Evolutionary conservation across 2,888 invertebrate genomes (phyloP).

Genomic region (Drosophila bunnanda): DNA sequence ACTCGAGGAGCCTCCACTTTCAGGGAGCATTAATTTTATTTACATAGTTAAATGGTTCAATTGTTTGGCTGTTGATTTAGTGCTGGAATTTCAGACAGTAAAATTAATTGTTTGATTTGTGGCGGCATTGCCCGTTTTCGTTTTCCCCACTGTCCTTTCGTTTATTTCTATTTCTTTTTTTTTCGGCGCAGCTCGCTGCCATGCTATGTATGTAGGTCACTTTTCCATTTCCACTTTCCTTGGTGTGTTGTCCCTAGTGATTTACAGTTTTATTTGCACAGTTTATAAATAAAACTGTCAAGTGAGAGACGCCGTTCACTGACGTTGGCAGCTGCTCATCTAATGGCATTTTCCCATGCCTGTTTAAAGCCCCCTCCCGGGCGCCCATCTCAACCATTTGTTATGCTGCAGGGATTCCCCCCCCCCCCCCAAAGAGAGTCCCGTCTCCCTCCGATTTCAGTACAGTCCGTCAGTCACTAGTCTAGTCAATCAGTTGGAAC

Average conservation of each 20-base stretch:
- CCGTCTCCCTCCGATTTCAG: slow-evolving; percentile 10
- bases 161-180: neutral
- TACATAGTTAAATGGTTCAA: slow-evolving; percentile 80
- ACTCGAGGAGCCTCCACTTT: slow-evolving; percentile 2
- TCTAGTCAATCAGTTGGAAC: slow-evolving; percentile 61
- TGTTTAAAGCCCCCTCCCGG: slow-evolving; percentile 25
- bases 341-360: slow-evolving; percentile 50
- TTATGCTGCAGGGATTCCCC: slow-evolving; percentile 29
- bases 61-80: slow-evolving; percentile 79
- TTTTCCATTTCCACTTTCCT: slow-evolving; percentile 15
- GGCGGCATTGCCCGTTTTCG: slow-evolving; percentile 40
- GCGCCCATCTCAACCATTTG: slow-evolving; percentile 36
- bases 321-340: slow-evolving; percentile 58
- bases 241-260: slow-evolving; percentile 46
- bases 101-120: slow-evolving; percentile 78
- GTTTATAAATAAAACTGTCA: slow-evolving; percentile 77
- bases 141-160: slow-evolving; percentile 15
- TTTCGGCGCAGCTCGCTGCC: slow-evolving; percentile 22
- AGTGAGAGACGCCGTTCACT: slow-evolving; percentile 55
- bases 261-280: slow-evolving; percentile 76
- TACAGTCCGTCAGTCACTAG: slow-evolving; percentile 49
- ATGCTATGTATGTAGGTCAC: slow-evolving; percentile 45
- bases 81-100: slow-evolving; percentile 76
- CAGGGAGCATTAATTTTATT: slow-evolving; percentile 69
- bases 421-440: neutral